Conservation (phyloP, 2,113 vertebrate species). For the Oreochromis aureus region DNA sequence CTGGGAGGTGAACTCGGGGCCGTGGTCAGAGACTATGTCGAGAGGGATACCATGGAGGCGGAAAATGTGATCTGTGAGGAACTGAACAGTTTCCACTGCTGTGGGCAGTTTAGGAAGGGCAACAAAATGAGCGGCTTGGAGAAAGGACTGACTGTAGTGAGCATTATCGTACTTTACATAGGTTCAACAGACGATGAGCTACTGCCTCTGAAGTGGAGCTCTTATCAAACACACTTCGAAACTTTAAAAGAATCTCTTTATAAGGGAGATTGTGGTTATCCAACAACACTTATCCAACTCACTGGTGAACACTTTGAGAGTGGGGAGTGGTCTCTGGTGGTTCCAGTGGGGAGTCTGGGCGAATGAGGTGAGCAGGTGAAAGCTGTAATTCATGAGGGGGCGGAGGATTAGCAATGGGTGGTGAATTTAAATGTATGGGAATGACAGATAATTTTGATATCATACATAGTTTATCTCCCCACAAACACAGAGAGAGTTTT, state of each 20-base stretch:
- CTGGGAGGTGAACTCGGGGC: neutral
- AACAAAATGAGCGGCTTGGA: neutral
- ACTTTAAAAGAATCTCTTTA: neutral
- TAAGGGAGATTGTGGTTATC: neutral
- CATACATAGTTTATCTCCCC: neutral
- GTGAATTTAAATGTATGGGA: neutral
- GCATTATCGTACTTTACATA: neutral
- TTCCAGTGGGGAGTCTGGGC: neutral
- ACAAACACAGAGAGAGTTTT: neutral
- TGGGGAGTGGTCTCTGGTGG: neutral
- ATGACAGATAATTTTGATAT: neutral
- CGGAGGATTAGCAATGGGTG: neutral
- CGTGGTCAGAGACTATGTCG: neutral
- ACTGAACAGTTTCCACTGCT: neutral
- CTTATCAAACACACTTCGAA: neutral
- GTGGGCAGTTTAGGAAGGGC: neutral
- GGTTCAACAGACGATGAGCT: neutral
- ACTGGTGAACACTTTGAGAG: neutral
- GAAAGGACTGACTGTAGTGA: neutral
- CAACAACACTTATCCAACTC: neutral
- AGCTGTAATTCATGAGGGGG: neutral
- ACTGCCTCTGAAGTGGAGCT: neutral
- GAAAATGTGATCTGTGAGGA: neutral
- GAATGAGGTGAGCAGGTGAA: neutral
- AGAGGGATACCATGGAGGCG: neutral